A percentile compares a stretch with the other conserved stretches of the same genome.
Evolutionary conservation across 2,888 invertebrate genomes (phyloP).

Genomic region (Dynastes maya): DNA sequence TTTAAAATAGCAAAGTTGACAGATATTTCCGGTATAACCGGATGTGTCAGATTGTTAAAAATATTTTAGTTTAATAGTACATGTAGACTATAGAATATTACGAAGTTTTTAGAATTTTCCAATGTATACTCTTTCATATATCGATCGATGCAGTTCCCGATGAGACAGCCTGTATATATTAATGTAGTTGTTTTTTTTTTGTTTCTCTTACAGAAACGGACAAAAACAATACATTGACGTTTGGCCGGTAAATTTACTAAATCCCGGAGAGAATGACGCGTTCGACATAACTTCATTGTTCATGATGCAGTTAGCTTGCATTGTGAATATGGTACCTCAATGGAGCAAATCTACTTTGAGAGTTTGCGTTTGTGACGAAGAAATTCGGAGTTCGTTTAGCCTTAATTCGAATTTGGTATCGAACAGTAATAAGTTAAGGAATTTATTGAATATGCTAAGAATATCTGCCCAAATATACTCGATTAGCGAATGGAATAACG

Average conservation of each 20-base stretch:
- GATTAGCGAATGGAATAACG: constrained; percentile 70
- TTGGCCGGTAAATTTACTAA: constrained; percentile 95
- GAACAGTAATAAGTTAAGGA: constrained; percentile 72
- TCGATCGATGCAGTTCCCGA: too few relatives aligned
- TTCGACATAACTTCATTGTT: constrained; percentile 95
- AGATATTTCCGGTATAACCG: too few relatives aligned
- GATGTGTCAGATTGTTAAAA: too few relatives aligned
- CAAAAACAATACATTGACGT: constrained; percentile 91
- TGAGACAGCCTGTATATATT: too few relatives aligned
- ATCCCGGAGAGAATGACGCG: constrained; percentile 82
- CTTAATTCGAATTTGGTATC: constrained; percentile 59
- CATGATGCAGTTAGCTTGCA: constrained; percentile 96
- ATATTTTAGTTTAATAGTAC: too few relatives aligned
- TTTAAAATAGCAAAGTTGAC: too few relatives aligned
- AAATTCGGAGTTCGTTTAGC: constrained; percentile 64
- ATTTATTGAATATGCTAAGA: constrained; percentile 86
- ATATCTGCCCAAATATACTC: constrained; percentile 89
- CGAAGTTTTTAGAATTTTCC: too few relatives aligned
- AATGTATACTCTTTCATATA: too few relatives aligned
- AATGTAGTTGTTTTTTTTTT: neutral
- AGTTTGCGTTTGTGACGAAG: constrained; percentile 85
- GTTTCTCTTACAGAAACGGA: constrained; percentile 71
- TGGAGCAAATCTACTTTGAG: constrained; percentile 92
- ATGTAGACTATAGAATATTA: too few relatives aligned
- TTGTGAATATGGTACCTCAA: constrained; percentile 90